phyloP scores from a whole-genome alignment of 2,888 invertebrate species.

The Venustoraphidia nigricollis region DNA sequence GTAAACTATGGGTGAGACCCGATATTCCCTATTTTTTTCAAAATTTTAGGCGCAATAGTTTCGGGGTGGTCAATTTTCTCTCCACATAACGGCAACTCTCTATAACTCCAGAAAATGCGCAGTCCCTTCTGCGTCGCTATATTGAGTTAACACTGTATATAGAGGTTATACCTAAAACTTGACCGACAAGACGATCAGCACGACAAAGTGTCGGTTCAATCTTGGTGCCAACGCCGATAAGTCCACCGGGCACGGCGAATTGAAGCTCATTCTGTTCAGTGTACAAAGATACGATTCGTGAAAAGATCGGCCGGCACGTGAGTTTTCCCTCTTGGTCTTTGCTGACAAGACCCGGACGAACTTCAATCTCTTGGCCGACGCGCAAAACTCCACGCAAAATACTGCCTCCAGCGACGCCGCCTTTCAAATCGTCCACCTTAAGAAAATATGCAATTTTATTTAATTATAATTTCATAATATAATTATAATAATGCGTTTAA shows the following conservation, averaged over 20 bases:
- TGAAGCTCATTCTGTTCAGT: constrained; percentile 98
- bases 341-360: constrained; percentile 90
- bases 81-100: too few species aligned
- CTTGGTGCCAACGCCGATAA: constrained; percentile 97
- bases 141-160: too few species aligned
- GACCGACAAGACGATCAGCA: constrained; percentile 96
- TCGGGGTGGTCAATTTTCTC: too few species aligned
- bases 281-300: constrained; percentile 89
- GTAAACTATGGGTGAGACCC: too few species aligned
- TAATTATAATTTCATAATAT: too few species aligned
- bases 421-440: constrained; percentile 82
- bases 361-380: constrained; percentile 98
- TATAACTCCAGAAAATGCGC: too few species aligned
- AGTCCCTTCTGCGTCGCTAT: too few species aligned
- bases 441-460: too few species aligned
- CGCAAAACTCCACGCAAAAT: constrained; percentile 90
- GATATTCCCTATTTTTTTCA: too few species aligned
- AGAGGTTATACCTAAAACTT: constrained; percentile 30
- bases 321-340: constrained; percentile 92
- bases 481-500: too few species aligned
- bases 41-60: too few species aligned
- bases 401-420: constrained; percentile 98
- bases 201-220: constrained; percentile 98
- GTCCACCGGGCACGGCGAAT: constrained; percentile 98
- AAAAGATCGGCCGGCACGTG: constrained; percentile 92